Base-by-base conservation (phyloP, 2,113 vertebrate genomes). In the Diphyllodes magnificus region DNA sequence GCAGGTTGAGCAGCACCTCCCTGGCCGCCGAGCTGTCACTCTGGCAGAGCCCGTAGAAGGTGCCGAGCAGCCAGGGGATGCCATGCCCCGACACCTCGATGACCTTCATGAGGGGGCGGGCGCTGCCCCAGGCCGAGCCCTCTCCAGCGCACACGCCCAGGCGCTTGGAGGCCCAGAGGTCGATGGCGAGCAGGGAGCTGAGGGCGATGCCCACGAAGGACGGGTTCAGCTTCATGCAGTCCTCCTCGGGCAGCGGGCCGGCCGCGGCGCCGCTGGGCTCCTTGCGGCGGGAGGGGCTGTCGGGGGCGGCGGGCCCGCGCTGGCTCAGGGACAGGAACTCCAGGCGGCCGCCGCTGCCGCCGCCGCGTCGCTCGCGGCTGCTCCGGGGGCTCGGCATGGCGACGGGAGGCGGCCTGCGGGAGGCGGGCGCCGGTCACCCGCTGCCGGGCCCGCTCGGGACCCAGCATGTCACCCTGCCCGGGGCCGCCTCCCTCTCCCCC, bases 51-150 rank as follows among this genome's bases (percentile, higher is more conserved):
- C 98, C 99, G 96, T 99, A 99, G 28, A 96, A 90, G 59, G 98
- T 98, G 44, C 99, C 99, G 14, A 97, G 97, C 93, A 99, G 97
- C 99, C 99, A 99, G 15, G 98, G 99, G 91, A 99, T 98, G 64
- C 99, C 99, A 6, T 99, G 99, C 7, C 99, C 99, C 1, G 99
- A 99, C 31, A 99, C 95, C 98, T 99, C 99, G 37, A 99, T 96
- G 56, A 99, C 97, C 85, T 99, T 99, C 99, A 99, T 99, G 3
- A 99, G 90, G 2, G 99, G 99, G 1, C 99, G 97, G 14, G 97
- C 97, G 75, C 98, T 99, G 70, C 99, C 99, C 98, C 99, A 99
- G 30, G 99, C 97, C 17, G 99, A 98, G 91, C 98, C 98, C 94
- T 99, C 99, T 6, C 97, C 98, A 1, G 99, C 99, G 56, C 99